These are phyloP conservation scores for Dipus sagitta DNA, from an alignment of 2,797 vertebrate species.

Conservation along the genomic window DNA sequence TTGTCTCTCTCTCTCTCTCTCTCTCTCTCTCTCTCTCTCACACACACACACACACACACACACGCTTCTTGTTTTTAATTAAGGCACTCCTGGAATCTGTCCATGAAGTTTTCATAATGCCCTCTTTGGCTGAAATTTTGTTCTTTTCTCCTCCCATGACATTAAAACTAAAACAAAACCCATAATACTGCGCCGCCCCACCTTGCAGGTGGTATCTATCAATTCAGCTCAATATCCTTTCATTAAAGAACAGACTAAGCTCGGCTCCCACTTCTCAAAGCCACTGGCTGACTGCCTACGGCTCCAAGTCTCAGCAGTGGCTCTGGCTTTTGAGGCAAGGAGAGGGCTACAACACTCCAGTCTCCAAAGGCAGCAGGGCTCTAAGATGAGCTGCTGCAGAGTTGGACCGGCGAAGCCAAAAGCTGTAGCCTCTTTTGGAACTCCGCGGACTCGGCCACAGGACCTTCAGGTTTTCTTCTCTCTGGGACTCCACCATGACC, in stretches of 20 bases:
- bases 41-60: neutral
- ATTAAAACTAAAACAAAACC: neutral
- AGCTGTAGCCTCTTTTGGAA: neutral
- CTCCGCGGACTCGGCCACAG: neutral
- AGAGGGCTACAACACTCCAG: rapidly evolving
- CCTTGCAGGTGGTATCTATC: rapidly evolving
- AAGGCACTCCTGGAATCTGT: neutral
- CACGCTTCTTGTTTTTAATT: constrained; percentile 60
- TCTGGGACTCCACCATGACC: neutral
- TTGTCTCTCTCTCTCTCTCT: too few relatives aligned
- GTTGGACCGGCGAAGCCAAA: too few relatives aligned
- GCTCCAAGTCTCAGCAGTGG: neutral
- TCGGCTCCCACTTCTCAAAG: neutral
- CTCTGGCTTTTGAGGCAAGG: neutral
- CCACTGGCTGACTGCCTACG: neutral
- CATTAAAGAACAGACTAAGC: neutral
- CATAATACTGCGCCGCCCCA: neutral
- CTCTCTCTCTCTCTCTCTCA: neutral
- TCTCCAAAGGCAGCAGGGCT: neutral
- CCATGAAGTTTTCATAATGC: neutral
- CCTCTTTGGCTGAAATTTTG: neutral
- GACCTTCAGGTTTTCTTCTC: neutral
- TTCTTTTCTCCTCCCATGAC: neutral
- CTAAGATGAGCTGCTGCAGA: neutral
- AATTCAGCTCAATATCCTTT: neutral